phyloP scores from a whole-genome alignment of 1,140 invertebrate species.

The Himalopsyche phryganea region DNA sequence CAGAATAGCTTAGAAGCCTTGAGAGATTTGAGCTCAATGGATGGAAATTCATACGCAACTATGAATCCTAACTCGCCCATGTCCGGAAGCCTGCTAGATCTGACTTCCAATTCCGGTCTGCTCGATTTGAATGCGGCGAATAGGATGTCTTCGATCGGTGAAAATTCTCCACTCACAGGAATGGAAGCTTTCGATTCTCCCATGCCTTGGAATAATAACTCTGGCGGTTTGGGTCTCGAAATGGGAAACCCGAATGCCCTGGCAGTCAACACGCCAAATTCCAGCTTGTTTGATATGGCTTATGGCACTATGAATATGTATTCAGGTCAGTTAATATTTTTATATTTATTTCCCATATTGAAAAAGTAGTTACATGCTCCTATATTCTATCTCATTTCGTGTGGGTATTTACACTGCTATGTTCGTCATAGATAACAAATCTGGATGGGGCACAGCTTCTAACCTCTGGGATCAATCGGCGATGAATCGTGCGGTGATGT shows the following conservation, averaged over 20 bases:
- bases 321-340: constrained; percentile 18
- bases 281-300: constrained; percentile 24
- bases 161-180: constrained; percentile 6
- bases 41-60: constrained; percentile 12
- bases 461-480: constrained; percentile 18
- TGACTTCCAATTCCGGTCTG: constrained; percentile 6
- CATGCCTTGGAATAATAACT: constrained; percentile 21
- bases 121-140: constrained; percentile 9
- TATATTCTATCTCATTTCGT: neutral
- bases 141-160: constrained; percentile 2
- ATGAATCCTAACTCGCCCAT: constrained; percentile 8
- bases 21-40: constrained; percentile 11
- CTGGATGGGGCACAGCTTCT: constrained; percentile 6
- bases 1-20: constrained; percentile 1
- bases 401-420: too few relatives aligned
- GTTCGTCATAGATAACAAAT: constrained; percentile 4
- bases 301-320: constrained; percentile 24
- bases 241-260: constrained; percentile 4
- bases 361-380: neutral
- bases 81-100: constrained; percentile 15
- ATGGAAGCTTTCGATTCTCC: constrained; percentile 24
- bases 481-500: neutral
- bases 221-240: constrained; percentile 6
- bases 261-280: neutral
- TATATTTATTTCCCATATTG: neutral